Conservation (phyloP, 1,140 invertebrate species). For the Cardiocondyla obscurior region DNA sequence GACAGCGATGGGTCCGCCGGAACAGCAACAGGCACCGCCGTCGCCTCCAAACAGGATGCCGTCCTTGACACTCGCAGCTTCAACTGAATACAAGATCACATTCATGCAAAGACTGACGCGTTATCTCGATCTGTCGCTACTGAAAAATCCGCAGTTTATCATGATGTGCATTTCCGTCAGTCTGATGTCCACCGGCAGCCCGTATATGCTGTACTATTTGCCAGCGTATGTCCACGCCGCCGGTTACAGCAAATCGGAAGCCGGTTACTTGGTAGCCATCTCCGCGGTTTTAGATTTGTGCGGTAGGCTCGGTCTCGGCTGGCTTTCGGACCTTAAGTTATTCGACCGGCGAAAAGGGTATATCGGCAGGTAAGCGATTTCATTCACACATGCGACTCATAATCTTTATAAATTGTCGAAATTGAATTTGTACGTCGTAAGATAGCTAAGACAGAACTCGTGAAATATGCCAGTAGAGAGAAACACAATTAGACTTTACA, state of each 20-base stretch:
- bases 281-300: conserved; percentile 89
- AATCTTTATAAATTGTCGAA: neutral
- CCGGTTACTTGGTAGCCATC: conserved; percentile 89
- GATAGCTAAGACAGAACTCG: neutral
- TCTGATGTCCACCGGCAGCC: conserved; percentile 90
- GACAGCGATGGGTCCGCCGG: conserved; percentile 75
- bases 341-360: conserved; percentile 89
- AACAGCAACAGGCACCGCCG: conserved; percentile 52
- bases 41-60: conserved; percentile 57
- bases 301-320: conserved; percentile 88
- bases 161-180: conserved; percentile 89
- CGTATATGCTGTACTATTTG: conserved; percentile 90
- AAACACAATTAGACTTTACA: neutral
- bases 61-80: conserved; percentile 1
- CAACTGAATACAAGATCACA: conserved; percentile 59
- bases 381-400: neutral
- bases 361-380: conserved; percentile 85
- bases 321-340: conserved; percentile 88
- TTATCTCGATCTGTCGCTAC: conserved; percentile 88
- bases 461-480: neutral
- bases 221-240: conserved; percentile 88
- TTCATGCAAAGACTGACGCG: conserved; percentile 80
- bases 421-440: neutral
- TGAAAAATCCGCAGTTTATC: conserved; percentile 88
- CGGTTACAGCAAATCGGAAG: conserved; percentile 88